Conservation (phyloP, 2,888 invertebrate genomes). For the Chaitophorus viminalis region DNA sequence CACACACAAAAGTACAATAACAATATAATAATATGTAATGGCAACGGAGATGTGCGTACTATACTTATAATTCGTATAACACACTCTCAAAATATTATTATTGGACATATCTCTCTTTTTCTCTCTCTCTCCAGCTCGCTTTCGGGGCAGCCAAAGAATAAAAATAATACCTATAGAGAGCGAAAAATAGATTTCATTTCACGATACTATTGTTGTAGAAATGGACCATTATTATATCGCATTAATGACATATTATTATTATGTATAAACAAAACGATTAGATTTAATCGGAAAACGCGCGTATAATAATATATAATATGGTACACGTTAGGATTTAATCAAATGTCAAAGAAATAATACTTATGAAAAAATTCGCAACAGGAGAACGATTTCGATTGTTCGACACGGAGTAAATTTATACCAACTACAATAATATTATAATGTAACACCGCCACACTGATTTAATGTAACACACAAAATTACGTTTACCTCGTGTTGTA, state of each 20-base stretch:
- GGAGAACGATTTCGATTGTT: too few relatives aligned
- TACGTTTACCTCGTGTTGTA: background rate
- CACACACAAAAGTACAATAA: background rate
- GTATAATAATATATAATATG: background rate
- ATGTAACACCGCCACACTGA: background rate
- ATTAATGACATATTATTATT: constrained; percentile 24
- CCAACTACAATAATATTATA: background rate
- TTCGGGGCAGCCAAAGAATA: background rate
- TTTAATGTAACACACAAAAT: background rate
- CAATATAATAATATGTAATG: background rate
- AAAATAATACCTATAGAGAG: background rate
- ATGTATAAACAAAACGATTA: constrained; percentile 10
- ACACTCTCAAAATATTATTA: constrained; percentile 1
- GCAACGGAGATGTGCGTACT: background rate
- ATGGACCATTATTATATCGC: constrained; percentile 28
- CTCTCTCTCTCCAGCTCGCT: background rate
- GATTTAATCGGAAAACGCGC: constrained; percentile 25
- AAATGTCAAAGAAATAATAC: too few relatives aligned
- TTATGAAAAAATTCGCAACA: too few relatives aligned
- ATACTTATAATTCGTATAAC: background rate
- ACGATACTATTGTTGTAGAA: constrained; percentile 46
- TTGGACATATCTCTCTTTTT: background rate
- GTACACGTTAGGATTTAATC: background rate
- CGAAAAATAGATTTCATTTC: constrained; percentile 31
- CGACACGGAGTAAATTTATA: too few relatives aligned